Evolutionary conservation across 1,140 invertebrate species (phyloP), one percentile per base, ranked within the genome.

Genomic region (Tachypleus tridentatus): DNA sequence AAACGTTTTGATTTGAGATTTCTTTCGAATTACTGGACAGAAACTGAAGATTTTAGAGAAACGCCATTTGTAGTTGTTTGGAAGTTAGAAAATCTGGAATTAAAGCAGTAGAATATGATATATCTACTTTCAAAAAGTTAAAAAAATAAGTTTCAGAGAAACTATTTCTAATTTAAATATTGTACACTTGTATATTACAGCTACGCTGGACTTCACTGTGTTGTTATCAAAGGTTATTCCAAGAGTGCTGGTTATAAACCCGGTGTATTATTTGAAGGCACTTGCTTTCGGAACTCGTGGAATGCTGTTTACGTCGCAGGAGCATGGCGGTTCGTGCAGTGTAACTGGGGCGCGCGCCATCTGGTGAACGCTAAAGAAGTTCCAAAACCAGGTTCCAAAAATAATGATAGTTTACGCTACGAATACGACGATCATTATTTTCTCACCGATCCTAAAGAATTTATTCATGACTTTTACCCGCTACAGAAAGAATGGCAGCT

Each of bases 341-440:
- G 96, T 76, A 99, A 99, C 78, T 99, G 97, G 96, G 97, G 97
- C 8, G 97, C 97, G 0, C 78, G 93, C 64, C 93, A 97, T 80
- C 82, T 97, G 68, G 93, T 97, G 69, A 96, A 96, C 77, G 92
- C 91, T 63, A 95, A 94, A 81, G 91, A 94, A 77, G 88, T 88
- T 6, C 89, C 89, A 5, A 89, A 89, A 73, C 86, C 87, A 0
- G 89, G 89, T 48, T 84, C 84, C 61, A 60, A 66, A 57, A 65
- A 71, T 10, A 70, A 70, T 60, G 76, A 81, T 63, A 80, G 78
- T 69, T 76, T 81, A 4, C 90, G 92, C 73, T 99, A 99, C 77
- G 95, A 98, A 79, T 99, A 99, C 74, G 97, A 99, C 75, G 97
- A 99, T 75, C 97, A 99, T 77, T 99, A 99, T 76, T 99, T 99